Conservation (phyloP, 2,888 invertebrate species). For the Perithous albicinctus region DNA sequence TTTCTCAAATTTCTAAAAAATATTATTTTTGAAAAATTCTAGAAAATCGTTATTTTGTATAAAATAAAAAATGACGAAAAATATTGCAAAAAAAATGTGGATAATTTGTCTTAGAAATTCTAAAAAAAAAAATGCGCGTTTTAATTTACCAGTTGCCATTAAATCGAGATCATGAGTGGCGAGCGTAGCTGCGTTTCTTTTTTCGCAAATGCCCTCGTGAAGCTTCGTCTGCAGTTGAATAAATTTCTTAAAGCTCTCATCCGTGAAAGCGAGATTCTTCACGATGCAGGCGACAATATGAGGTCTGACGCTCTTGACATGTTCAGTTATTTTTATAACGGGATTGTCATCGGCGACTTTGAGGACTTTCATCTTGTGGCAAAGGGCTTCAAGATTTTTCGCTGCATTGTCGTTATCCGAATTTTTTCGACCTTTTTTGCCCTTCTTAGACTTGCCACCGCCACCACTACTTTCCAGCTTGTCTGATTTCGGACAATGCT, state of each 20-base stretch:
- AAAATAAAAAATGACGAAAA: too few species aligned
- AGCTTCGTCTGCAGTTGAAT: conserved; percentile 92
- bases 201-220: conserved; percentile 91
- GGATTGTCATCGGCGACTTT: conserved; percentile 84
- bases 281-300: conserved; percentile 91
- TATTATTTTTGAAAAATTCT: too few species aligned
- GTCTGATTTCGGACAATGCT: conserved; percentile 86
- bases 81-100: too few species aligned
- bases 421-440: conserved; percentile 78
- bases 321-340: conserved; percentile 86
- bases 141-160: conserved; percentile 86
- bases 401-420: conserved; percentile 76
- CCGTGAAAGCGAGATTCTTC: conserved; percentile 87
- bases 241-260: conserved; percentile 90
- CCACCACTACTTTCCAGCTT: conserved; percentile 78
- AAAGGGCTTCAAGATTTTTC: conserved; percentile 71
- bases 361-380: conserved; percentile 82
- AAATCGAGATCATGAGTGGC: conserved; percentile 93
- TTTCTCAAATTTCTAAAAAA: too few species aligned
- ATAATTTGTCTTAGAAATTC: too few species aligned
- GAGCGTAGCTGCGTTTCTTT: conserved; percentile 91
- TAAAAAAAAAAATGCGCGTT: too few species aligned
- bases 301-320: conserved; percentile 88
- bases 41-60: too few species aligned
- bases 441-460: conserved; percentile 80